Evolutionary conservation across 2,113 vertebrate genomes (phyloP).

Genomic region (Balaeniceps rex): DNA sequence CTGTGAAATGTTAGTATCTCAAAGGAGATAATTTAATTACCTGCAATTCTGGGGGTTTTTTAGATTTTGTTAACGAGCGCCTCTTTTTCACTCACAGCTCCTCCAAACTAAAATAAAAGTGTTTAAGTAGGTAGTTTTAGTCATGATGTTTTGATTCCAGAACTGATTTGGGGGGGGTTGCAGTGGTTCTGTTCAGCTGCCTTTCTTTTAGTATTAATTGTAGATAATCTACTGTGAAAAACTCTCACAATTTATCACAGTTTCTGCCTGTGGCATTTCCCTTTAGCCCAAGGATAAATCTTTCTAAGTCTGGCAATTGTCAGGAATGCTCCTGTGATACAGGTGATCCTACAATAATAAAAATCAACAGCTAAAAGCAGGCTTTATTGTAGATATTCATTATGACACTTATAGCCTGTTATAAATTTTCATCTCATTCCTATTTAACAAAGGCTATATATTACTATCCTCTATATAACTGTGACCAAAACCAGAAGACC

Average conservation of each 20-base stretch:
- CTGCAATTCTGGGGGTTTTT: not conserved
- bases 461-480: not conserved
- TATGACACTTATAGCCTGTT: not conserved
- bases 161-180: not conserved
- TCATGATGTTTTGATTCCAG: not conserved
- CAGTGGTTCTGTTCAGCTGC: not conserved
- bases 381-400: constrained; percentile 43
- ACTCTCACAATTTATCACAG: constrained; percentile 7
- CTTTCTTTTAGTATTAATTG: constrained; percentile 16
- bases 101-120: not conserved
- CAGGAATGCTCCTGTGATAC: constrained; percentile 36
- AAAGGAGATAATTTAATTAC: constrained; percentile 10
- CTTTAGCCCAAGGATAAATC: constrained; percentile 50
- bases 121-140: not conserved
- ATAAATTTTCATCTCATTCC: constrained; percentile 31
- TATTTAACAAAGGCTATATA: constrained; percentile 15
- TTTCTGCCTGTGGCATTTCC: constrained; percentile 49
- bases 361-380: constrained; percentile 62
- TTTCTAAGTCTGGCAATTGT: constrained; percentile 44
- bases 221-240: constrained; percentile 33
- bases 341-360: constrained; percentile 52
- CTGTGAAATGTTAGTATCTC: not conserved
- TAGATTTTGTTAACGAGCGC: not conserved
- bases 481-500: constrained; percentile 13
- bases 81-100: not conserved